Evolutionary conservation across 2,888 invertebrate species (phyloP), one percentile per base, ranked within the genome.

Genomic region (Drosophila mercatorum): DNA sequence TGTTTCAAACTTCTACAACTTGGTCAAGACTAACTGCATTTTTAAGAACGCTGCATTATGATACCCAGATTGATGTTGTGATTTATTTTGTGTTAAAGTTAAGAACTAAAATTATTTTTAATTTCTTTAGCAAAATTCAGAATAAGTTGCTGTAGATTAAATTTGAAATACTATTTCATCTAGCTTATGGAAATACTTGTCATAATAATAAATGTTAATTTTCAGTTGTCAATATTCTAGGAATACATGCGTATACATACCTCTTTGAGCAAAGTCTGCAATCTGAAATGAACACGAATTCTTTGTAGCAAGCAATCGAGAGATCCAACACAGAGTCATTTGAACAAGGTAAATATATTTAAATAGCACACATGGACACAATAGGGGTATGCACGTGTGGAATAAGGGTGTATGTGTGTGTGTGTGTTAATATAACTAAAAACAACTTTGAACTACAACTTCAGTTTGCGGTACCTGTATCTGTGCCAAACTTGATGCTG

Each of bases 311-410:
- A 12, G 17, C 11, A 60, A 36, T 22, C 0, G 28, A 44, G 41
- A 22, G 40, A 12, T 28, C 28, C 22, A 7, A 51, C 7, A 2
- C n/a, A 14, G 6, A 6, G 22, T 10, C 31, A 7, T 61, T 75
- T 67, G 40, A 69, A 75, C 83, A 73, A 77, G 52, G 77, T 76
- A 70, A 65, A 75, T 83, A 82, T 86, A 80, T 86, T 83, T 86
- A 86, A 88, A 86, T 88, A 88, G 68, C 70, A 72, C 22, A 55
- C 68, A 73, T 59, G 49, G 59, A 63, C 51, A 73, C 63, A 58
- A 47, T 6, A 57, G 36, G 10, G 31, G 67, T 71, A 34, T 62
- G 49, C 52, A 68, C 49, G 68, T 44, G 69, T 75, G 64, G 66
- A 75, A 67, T 58, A 53, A 2, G 12, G 36, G 36, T 52, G 36